Base-by-base conservation (phyloP, 2,888 invertebrate genomes). In the Leucoma salicis region DNA sequence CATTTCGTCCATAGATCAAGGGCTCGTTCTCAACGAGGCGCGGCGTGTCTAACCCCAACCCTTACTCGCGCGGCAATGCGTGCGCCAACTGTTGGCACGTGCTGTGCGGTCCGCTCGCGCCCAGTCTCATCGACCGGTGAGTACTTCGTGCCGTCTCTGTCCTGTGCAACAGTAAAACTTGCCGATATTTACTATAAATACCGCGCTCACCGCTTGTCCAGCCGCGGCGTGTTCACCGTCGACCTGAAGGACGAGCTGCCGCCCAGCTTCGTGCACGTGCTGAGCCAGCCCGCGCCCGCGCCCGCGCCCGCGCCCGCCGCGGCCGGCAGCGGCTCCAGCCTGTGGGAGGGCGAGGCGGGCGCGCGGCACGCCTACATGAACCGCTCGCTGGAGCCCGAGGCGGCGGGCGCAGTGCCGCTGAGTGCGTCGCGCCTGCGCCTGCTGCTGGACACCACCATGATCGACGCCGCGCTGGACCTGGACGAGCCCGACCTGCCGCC, bases 21-120 rank as follows among this genome's bases (percentile, higher is more conserved):
- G 99, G 99, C 31, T 97, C 98, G 56, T 99, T 98, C 90, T 96
- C 97, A 53, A 93, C 95, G 69, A 97, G 97, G 83, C 93, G 97
- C 74, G 97, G 97, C 57, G 96, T 96, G 71, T 94, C 96, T 37
- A 95, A 94, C 77, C 94, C 95, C 70, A 99, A 99, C 92, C 99
- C 99, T 31, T 99, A 98, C 90, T 98, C 97, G 64, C 93, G 95
- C 74, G 98, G 98, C 63, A 97, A 97, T 82, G 94, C 97, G 57
- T 97, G 97, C 86, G 92, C 95, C 68, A 99, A 99, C 90, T 99
- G 97, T 91, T 95, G 96, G 88, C 95, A 95, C 85, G 96, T 98
- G 67, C 91, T 99, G 53, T 99, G 99, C 91, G 98, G 97, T 41
- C 99, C 97, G 59, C 92, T 95, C 65, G 94, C 95, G 60, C 97